phyloP scores from a whole-genome alignment of 1,140 invertebrate genomes.

The Meloidogyne hapla region DNA sequence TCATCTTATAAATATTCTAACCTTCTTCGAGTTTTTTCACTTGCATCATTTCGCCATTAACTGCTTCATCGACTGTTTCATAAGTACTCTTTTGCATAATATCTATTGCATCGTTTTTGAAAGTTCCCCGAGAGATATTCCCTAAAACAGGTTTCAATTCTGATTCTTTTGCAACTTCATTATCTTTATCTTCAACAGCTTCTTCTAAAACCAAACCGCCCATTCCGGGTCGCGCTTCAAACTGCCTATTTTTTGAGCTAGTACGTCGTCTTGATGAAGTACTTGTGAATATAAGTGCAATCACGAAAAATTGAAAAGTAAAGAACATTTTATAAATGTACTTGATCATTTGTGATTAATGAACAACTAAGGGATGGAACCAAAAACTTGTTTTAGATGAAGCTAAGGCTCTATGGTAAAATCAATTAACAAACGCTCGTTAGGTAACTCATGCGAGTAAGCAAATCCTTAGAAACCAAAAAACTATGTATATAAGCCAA shows the following conservation, averaged over 20 bases:
- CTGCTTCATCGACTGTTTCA: not conserved
- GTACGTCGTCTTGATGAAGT: constrained; percentile 19
- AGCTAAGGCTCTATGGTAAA: too few relatives aligned
- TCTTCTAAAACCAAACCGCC: constrained; percentile 13
- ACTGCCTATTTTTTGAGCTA: not conserved
- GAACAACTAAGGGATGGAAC: too few relatives aligned
- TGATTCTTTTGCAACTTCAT: too few relatives aligned
- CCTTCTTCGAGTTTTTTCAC: not conserved
- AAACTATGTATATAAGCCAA: too few relatives aligned
- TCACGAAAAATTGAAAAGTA: not conserved
- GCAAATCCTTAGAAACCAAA: too few relatives aligned
- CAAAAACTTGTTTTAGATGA: too few relatives aligned
- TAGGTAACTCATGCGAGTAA: too few relatives aligned
- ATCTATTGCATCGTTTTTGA: not conserved
- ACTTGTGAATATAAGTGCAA: not conserved
- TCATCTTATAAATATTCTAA: not conserved
- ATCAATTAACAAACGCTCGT: too few relatives aligned
- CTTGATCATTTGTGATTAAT: too few relatives aligned
- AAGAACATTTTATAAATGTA: not conserved
- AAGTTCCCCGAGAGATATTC: not conserved
- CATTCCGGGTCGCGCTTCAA: constrained; percentile 23
- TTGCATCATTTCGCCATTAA: not conserved
- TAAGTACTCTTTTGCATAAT: not conserved
- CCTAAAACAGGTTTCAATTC: not conserved
- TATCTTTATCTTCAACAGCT: too few relatives aligned